Percentiles rank a stretch among this genome's conserved stretches.
Conservation (phyloP, 2,797 vertebrate species). For the Sylvilagus floridanus region DNA sequence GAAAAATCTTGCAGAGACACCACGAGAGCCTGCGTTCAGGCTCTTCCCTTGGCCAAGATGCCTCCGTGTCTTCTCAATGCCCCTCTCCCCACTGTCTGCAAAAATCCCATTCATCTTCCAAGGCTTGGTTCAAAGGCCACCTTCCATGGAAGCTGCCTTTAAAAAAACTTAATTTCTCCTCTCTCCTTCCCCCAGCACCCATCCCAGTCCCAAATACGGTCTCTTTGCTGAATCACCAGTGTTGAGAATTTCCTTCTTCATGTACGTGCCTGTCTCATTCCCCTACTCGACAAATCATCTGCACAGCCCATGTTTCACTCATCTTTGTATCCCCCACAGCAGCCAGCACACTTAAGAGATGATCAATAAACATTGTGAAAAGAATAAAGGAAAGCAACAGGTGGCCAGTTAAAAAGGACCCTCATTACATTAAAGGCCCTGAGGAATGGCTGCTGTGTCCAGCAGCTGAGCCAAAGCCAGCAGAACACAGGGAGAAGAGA, state of each 20-base stretch:
- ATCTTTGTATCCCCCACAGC: background rate
- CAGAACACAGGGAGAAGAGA: background rate
- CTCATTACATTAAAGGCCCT: slow-evolving; percentile 49
- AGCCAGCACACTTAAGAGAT: slow-evolving; percentile 45
- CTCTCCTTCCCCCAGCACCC: slow-evolving; percentile 36
- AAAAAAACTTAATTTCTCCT: slow-evolving; percentile 45
- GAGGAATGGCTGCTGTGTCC: background rate
- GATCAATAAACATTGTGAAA: slow-evolving; percentile 44
- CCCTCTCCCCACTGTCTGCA: slow-evolving; percentile 40
- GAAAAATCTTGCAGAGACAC: slow-evolving; percentile 66
- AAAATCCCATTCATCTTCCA: slow-evolving; percentile 74
- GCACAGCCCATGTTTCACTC: background rate
- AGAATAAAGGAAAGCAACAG: slow-evolving; percentile 52
- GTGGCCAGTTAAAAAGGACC: background rate
- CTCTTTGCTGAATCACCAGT: slow-evolving; percentile 18
- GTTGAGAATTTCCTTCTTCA: slow-evolving; percentile 19
- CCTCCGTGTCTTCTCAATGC: slow-evolving; percentile 64
- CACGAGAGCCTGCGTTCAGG: slow-evolving; percentile 68
- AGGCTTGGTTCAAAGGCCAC: slow-evolving; percentile 76
- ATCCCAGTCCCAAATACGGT: slow-evolving; percentile 10
- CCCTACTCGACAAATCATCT: background rate
- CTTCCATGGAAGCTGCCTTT: slow-evolving; percentile 36
- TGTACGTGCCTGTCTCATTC: background rate
- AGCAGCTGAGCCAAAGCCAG: background rate
- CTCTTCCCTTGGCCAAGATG: slow-evolving; percentile 66